A percentile compares a stretch with the other conserved stretches of the same genome.
These are phyloP conservation scores for Lamellibrachia columna DNA, from an alignment of 2,888 invertebrate genomes.

Conservation along the genomic window DNA sequence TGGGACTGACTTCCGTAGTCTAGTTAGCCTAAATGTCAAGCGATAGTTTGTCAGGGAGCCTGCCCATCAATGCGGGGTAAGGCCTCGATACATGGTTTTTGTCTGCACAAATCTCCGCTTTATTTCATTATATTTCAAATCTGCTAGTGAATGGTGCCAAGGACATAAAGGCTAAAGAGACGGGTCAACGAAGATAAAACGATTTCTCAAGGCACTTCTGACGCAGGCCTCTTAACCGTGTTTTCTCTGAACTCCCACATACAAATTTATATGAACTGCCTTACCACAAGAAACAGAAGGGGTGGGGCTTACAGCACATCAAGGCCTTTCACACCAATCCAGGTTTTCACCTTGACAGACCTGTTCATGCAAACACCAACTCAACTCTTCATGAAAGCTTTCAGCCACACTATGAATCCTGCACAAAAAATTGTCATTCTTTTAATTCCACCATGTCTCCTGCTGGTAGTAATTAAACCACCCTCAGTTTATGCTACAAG, in stretches of 20 bases:
- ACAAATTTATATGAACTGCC: not conserved
- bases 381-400: too few relatives aligned
- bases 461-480: too few relatives aligned
- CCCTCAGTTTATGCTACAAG: too few relatives aligned
- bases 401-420: too few relatives aligned
- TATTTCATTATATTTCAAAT: not conserved
- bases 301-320: too few relatives aligned
- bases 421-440: too few relatives aligned
- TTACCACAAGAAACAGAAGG: not conserved
- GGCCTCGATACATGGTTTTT: not conserved
- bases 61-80: not conserved
- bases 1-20: not conserved
- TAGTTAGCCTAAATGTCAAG: slow-evolving; percentile 16
- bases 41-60: not conserved
- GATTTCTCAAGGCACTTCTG: not conserved
- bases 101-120: not conserved
- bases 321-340: too few relatives aligned
- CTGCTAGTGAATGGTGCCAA: not conserved
- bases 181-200: not conserved
- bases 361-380: too few relatives aligned
- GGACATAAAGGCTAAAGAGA: not conserved
- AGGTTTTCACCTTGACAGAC: too few relatives aligned
- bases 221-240: not conserved
- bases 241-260: not conserved
- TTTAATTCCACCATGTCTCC: too few relatives aligned